phyloP scores from a whole-genome alignment of 2,888 invertebrate genomes.

The Scaptomyza tumidula region DNA sequence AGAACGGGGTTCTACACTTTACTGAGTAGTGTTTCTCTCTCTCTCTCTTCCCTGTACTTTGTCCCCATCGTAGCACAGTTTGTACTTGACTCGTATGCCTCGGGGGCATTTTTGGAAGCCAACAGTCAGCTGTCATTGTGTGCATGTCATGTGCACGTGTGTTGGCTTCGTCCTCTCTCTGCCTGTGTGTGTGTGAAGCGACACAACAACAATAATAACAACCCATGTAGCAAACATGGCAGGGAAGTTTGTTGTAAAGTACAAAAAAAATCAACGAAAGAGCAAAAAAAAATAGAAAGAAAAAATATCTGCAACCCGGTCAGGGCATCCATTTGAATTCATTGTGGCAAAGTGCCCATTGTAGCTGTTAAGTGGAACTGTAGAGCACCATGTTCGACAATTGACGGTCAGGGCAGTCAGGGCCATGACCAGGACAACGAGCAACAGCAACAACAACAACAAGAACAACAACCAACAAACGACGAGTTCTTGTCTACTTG shows the following conservation, averaged over 20 bases:
- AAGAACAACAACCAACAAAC: slow-evolving; percentile 27
- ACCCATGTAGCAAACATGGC: slow-evolving; percentile 46
- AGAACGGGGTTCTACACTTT: slow-evolving; percentile 19
- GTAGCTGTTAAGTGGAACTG: slow-evolving; percentile 82
- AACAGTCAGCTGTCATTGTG: slow-evolving; percentile 81
- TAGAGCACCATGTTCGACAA: slow-evolving; percentile 80
- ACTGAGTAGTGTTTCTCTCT: slow-evolving; percentile 1
- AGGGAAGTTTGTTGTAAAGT: slow-evolving; percentile 6
- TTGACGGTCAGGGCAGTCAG: slow-evolving; percentile 74
- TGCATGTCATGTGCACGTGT: slow-evolving; percentile 75
- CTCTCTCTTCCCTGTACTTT: slow-evolving; percentile 1
- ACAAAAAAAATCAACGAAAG: slow-evolving; percentile 3
- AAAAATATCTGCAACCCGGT: slow-evolving; percentile 52
- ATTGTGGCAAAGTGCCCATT: slow-evolving; percentile 81
- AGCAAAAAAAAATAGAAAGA: slow-evolving; percentile 11
- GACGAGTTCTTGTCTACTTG: slow-evolving; percentile 78
- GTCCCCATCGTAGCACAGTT: slow-evolving; percentile 23
- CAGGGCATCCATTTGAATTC: slow-evolving; percentile 80
- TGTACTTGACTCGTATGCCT: slow-evolving; percentile 74
- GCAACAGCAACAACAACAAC: slow-evolving; percentile 19
- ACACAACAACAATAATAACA: slow-evolving; percentile 45
- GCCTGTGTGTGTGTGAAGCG: slow-evolving; percentile 31
- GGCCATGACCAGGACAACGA: slow-evolving; percentile 43
- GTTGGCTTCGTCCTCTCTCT: slow-evolving; percentile 18
- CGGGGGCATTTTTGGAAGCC: slow-evolving; percentile 78